phyloP scores from a whole-genome alignment of 1,140 invertebrate genomes.

The Melipona quadrifasciata region DNA sequence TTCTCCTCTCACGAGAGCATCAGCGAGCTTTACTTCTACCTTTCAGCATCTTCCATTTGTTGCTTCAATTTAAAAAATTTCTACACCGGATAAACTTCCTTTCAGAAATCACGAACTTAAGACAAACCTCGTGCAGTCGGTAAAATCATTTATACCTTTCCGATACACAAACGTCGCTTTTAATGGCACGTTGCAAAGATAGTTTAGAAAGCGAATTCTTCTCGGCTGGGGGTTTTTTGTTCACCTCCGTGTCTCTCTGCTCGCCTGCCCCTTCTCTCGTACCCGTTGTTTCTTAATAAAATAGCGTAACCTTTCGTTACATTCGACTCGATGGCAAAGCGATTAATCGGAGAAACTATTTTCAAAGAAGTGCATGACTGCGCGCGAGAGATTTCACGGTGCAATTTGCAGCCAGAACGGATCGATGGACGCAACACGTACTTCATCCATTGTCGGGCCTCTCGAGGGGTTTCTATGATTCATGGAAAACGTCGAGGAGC shows the following conservation, averaged over 20 bases:
- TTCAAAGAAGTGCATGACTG: conserved; percentile 45
- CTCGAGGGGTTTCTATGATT: conserved; percentile 1
- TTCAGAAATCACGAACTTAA: background rate
- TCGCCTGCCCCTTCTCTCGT: background rate
- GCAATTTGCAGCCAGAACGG: conserved; percentile 29
- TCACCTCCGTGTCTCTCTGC: background rate
- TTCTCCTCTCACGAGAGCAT: background rate
- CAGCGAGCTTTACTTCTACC: background rate
- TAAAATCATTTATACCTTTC: background rate
- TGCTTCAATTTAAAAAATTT: background rate
- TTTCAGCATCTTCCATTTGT: background rate
- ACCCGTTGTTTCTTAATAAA: conserved; percentile 26
- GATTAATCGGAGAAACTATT: conserved; percentile 49
- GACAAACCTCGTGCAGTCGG: background rate
- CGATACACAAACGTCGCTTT: background rate
- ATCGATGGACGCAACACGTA: conserved; percentile 14
- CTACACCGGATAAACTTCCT: background rate
- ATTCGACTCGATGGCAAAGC: conserved; percentile 32
- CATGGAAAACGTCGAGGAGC: conserved; percentile 6
- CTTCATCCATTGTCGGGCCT: conserved; percentile 7
- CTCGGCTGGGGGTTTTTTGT: conserved; percentile 11
- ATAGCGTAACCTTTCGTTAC: conserved; percentile 32
- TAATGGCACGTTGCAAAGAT: conserved; percentile 9
- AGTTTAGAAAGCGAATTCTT: conserved; percentile 47
- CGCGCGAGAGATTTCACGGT: conserved; percentile 31